Evolutionary conservation across 2,113 vertebrate species (phyloP), one percentile per base, ranked within the genome.

Genomic region (Spizaetus ornatus): DNA sequence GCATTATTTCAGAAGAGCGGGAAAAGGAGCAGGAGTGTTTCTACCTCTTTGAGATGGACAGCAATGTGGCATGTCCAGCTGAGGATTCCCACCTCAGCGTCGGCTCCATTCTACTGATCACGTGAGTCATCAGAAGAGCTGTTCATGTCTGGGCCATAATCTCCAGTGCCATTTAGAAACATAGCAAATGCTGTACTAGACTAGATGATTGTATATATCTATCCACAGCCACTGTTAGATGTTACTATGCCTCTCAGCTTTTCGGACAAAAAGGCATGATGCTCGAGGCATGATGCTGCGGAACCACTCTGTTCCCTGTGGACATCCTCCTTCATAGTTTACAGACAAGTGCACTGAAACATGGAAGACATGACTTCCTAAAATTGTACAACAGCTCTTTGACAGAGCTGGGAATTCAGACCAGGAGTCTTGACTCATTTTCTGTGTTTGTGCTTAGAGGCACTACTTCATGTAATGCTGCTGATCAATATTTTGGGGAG

Each of bases 21-120:
- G 96, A 98, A 5, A 98, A 98, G 92, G 8, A 82, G 2, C 92
- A 95, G 9, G 98, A 99, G 1, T 99, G 99, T 97, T 99, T 99
- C 97, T 99, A 99, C 98, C 98, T 99, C 95, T 99, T 99, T 96
- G 99, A 99, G 96, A 86, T 99, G 98, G 99, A 99, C 72, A 98
- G 99, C 82, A 99, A 96, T 55, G 90, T 98, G 43, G 98, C 99
- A 67, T 99, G 99, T 85, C 98, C 99, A 27, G 86, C 81, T 48
- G 87, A 98, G 82, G 80, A 97, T 59, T 98, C 98, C 16, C 98
- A 98, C 74, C 98, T 99, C 84, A 99, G 99, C 2, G 79, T 98
- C 70, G 99, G 99, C 40, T 99, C 99, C 71, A 98, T 99, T 88
- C 94, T 99, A 11, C 98, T 99, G 50, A 99, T 99, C 94, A 98